Percentiles rank a stretch among this genome's conserved stretches.
These are phyloP conservation scores for Conus ventricosus DNA, from an alignment of 1,140 invertebrate species.

Conservation along the genomic window DNA sequence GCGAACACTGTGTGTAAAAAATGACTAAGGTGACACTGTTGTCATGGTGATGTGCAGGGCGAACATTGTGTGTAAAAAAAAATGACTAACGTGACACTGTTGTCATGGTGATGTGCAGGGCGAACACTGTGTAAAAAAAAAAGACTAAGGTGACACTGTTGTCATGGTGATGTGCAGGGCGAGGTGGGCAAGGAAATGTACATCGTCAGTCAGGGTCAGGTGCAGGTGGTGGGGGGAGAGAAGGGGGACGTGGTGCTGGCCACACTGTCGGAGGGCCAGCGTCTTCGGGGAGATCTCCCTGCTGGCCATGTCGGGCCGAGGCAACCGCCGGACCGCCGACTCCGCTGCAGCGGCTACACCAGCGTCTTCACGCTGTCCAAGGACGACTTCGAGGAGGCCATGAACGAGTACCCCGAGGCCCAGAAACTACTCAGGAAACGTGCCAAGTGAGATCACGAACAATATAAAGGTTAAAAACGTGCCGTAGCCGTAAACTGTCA, in stretches of 20 bases:
- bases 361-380: slow-evolving; percentile 94
- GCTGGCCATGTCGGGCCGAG: slow-evolving; percentile 91
- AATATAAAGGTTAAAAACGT: background rate
- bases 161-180: slow-evolving; percentile 77
- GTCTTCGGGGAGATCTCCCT: slow-evolving; percentile 96
- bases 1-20: too few relatives aligned
- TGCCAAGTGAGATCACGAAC: slow-evolving; percentile 80
- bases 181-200: slow-evolving; percentile 99
- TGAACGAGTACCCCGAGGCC: slow-evolving; percentile 92
- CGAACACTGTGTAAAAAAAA: too few relatives aligned
- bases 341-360: slow-evolving; percentile 92
- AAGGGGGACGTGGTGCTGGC: slow-evolving; percentile 86
- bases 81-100: too few relatives aligned
- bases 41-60: too few relatives aligned
- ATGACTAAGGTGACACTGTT: too few relatives aligned
- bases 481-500: background rate
- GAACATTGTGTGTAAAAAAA: too few relatives aligned
- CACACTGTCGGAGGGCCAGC: slow-evolving; percentile 88
- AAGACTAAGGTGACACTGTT: too few relatives aligned
- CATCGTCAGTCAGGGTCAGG: slow-evolving; percentile 92
- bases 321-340: slow-evolving; percentile 92
- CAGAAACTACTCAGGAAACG: slow-evolving; percentile 89
- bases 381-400: slow-evolving; percentile 89
- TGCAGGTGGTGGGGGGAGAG: slow-evolving; percentile 84
- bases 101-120: too few relatives aligned